Percentiles rank a stretch among this genome's conserved stretches.
Evolutionary conservation across 2,797 vertebrate species (phyloP).

Genomic region (Botia almorhae): DNA sequence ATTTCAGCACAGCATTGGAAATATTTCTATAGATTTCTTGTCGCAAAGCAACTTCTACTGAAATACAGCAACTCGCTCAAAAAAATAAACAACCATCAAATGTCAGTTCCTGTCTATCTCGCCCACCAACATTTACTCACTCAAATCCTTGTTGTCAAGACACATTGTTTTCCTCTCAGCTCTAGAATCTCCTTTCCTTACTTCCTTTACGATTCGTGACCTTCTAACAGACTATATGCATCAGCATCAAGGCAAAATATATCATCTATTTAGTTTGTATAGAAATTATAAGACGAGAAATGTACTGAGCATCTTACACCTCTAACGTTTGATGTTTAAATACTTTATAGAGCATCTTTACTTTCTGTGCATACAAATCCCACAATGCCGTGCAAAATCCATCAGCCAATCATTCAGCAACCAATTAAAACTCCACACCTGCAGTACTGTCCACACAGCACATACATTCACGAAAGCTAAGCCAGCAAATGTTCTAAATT

Average conservation of each 20-base stretch:
- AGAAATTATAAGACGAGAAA: not conserved
- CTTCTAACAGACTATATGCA: not conserved
- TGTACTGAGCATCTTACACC: not conserved
- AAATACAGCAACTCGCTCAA: constrained; percentile 42
- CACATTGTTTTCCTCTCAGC: not conserved
- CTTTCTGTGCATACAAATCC: constrained; percentile 18
- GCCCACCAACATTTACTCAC: not conserved
- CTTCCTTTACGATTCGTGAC: not conserved
- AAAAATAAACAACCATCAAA: constrained; percentile 28
- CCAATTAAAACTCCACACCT: not conserved
- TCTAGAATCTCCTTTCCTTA: too few relatives aligned
- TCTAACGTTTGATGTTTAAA: not conserved
- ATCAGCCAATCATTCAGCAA: constrained; percentile 1
- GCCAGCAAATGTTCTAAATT: not conserved
- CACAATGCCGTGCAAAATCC: constrained; percentile 8
- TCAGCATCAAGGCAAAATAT: not conserved
- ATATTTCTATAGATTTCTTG: not conserved
- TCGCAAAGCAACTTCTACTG: constrained; percentile 23
- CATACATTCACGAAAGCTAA: constrained; percentile 20
- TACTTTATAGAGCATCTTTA: constrained; percentile 18
- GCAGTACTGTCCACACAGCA: not conserved
- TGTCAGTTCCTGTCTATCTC: constrained; percentile 20
- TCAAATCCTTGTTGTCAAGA: constrained; percentile 8
- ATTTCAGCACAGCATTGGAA: constrained; percentile 35
- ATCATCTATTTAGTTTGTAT: not conserved